These are phyloP conservation scores for Prenolepis imparis DNA, from an alignment of 2,888 invertebrate species.

Conservation along the genomic window DNA sequence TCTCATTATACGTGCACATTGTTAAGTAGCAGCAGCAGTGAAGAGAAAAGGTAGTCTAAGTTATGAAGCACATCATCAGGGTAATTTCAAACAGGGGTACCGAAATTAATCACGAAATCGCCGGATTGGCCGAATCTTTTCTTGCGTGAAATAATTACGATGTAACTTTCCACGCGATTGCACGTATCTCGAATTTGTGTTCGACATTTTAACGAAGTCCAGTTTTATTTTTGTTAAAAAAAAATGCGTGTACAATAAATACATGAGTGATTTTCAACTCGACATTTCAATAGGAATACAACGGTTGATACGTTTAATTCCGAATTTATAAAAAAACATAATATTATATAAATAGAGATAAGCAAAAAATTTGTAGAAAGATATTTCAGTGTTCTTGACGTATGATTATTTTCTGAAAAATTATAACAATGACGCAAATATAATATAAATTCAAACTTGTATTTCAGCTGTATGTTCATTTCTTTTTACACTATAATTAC, in stretches of 20 bases:
- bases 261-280: neutral
- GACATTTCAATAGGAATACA: neutral
- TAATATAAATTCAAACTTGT: neutral
- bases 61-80: slow-evolving; percentile 37
- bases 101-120: slow-evolving; percentile 56
- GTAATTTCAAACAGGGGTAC: slow-evolving; percentile 39
- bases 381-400: neutral
- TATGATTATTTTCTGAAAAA: neutral
- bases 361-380: neutral
- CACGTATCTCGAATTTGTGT: slow-evolving; percentile 32
- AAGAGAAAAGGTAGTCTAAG: slow-evolving; percentile 28
- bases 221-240: neutral
- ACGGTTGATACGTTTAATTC: neutral
- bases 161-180: slow-evolving; percentile 66
- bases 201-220: neutral
- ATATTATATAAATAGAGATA: neutral
- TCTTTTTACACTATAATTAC: neutral
- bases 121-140: slow-evolving; percentile 53
- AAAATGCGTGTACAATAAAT: neutral
- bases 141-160: slow-evolving; percentile 53
- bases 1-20: slow-evolving; percentile 49
- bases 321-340: neutral
- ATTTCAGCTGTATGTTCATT: too few relatives aligned
- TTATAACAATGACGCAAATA: neutral
- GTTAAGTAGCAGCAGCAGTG: slow-evolving; percentile 31